A percentile compares a stretch with the other conserved stretches of the same genome.
Evolutionary conservation across 1,140 invertebrate genomes (phyloP).

Genomic region (Aphelenchoides fujianensis): DNA sequence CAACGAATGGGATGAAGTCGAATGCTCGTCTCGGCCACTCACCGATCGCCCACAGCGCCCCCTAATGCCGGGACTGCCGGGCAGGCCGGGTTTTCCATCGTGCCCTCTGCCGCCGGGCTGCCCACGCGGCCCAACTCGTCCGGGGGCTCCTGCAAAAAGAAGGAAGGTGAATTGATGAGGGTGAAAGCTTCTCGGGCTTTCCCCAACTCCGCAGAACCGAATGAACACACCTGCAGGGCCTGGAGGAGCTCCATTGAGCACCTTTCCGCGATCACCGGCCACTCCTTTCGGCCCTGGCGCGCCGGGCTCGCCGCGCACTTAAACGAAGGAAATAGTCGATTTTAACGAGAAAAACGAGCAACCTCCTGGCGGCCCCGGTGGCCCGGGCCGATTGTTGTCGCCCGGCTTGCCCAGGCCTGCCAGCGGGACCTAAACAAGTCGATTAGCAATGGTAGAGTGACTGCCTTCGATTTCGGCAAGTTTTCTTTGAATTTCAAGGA

Average conservation of each 20-base stretch:
- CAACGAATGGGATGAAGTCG: constrained; percentile 24
- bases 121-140: constrained; percentile 20
- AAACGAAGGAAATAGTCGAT: no score
- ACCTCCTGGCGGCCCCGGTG: constrained; percentile 51
- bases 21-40: constrained; percentile 22
- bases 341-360: constrained; percentile 28
- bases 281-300: constrained; percentile 46
- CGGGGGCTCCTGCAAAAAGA: background rate
- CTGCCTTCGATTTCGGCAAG: background rate
- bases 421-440: constrained; percentile 30
- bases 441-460: background rate
- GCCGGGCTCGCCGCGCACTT: constrained; percentile 48
- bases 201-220: no score
- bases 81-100: constrained; percentile 41
- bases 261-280: constrained; percentile 53
- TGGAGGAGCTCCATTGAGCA: constrained; percentile 56
- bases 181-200: constrained; percentile 14
- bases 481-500: no score
- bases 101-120: constrained; percentile 37
- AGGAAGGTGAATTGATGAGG: no score
- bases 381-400: constrained; percentile 49
- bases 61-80: constrained; percentile 31
- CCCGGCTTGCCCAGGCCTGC: constrained; percentile 47
- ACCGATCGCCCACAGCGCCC: constrained; percentile 40
- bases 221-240: constrained; percentile 43